phyloP scores from a whole-genome alignment of 2,888 invertebrate species.

The Amphipoea lucens region DNA sequence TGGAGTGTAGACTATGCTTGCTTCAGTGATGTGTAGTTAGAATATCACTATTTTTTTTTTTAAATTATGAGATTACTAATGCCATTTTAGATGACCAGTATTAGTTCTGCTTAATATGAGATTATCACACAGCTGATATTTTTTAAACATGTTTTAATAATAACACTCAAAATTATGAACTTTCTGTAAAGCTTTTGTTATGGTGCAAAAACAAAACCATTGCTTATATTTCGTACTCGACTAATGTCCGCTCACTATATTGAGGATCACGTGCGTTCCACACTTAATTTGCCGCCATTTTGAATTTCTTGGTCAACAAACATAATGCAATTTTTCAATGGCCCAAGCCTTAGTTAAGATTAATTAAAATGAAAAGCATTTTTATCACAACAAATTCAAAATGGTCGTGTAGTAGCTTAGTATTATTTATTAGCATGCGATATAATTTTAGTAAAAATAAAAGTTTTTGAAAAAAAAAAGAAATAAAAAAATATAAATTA shows the following conservation, averaged over 20 bases:
- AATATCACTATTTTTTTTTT: constrained; percentile 1
- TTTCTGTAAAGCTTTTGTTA: constrained; percentile 4
- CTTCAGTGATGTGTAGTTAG: constrained; percentile 21
- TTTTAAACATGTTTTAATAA: not conserved
- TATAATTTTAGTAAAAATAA: constrained; percentile 77
- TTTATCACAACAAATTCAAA: constrained; percentile 72
- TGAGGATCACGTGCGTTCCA: constrained; percentile 78
- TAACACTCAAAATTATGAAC: not conserved
- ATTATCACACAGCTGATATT: constrained; percentile 13
- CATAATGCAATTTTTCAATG: constrained; percentile 43
- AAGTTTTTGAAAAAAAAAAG: constrained; percentile 72
- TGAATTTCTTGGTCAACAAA: constrained; percentile 73
- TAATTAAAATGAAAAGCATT: constrained; percentile 44
- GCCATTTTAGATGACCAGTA: not conserved
- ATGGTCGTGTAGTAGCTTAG: constrained; percentile 80
- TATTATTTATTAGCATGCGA: constrained; percentile 89
- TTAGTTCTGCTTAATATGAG: constrained; percentile 7
- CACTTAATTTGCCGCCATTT: constrained; percentile 78
- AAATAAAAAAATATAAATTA: constrained; percentile 75
- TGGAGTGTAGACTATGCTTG: constrained; percentile 26
- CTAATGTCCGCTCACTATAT: constrained; percentile 70
- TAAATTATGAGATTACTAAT: constrained; percentile 22
- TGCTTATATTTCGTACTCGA: constrained; percentile 47
- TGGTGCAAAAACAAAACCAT: constrained; percentile 35
- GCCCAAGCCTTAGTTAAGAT: constrained; percentile 49